Evolutionary conservation across 2,888 invertebrate genomes (phyloP), one percentile per base, ranked within the genome.

Genomic region (Polymixis flavicincta): DNA sequence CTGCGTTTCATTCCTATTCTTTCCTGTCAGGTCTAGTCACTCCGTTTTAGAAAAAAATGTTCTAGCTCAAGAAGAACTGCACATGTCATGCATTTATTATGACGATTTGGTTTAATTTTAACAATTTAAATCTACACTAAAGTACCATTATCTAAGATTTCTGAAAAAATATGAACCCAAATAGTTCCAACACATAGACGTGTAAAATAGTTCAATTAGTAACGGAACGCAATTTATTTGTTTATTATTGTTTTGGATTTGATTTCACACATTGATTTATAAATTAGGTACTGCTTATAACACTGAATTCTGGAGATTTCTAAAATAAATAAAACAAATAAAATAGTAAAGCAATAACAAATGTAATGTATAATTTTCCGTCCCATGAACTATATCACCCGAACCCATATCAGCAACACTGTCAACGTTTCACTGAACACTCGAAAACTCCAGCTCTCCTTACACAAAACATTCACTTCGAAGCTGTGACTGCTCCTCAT

Each of bases 361-460:
- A 59, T 17, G 0, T 9, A 22, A 90, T 91, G 90, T 91, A 89
- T 72, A 88, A 90, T 60, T 89, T 84, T 73, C 81, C 76, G 97
- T 98, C 74, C 63, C 89, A 89, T 83, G 85, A 89, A 59, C 69
- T 86, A 52, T 88, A 87, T 69, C 87, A 85, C n/a, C 81, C 88
- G 48, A 89, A 87, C 48, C 76, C 76, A 9, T 91, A 91, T 71
- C 86, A 88, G 55, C 87, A 88, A 54, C 88, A 88, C 61, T 88
- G 87, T 75, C 80, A 87, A 13, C 63, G 82, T 55, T 83, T 83
- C 37, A 52, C 85, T 50, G 86, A 87, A 19, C 82, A 85, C 25
- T 59, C 82, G 2, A 86, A 85, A 83, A 71, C 85, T 37, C 82
- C 78, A 71, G 78, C 61, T 75, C n/a, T 85, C 4, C 74, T 75